A percentile compares a stretch with the other conserved stretches of the same genome.
These are phyloP conservation scores for Babylonia areolata DNA, from an alignment of 1,140 invertebrate species.

Conservation along the genomic window DNA sequence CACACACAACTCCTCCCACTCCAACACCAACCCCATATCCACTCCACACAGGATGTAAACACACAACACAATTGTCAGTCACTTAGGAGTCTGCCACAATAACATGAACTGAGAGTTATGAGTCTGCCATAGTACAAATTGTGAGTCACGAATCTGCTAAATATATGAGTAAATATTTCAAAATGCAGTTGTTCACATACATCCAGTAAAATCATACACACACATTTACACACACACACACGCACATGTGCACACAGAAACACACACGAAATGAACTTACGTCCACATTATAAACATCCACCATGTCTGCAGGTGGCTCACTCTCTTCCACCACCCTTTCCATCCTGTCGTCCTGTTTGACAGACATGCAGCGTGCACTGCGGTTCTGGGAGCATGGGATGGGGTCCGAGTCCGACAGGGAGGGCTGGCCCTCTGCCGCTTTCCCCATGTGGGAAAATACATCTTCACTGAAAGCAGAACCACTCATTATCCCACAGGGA, in stretches of 20 bases:
- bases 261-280: neutral
- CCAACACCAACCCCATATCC: no score
- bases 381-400: slow-evolving; percentile 30
- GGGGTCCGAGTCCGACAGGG: neutral
- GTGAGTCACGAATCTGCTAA: no score
- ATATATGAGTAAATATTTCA: no score
- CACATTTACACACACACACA: neutral
- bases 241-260: neutral
- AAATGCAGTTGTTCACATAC: no score
- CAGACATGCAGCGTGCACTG: neutral
- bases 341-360: neutral
- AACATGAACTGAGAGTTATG: no score
- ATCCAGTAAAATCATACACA: no score
- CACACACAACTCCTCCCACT: no score
- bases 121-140: no score
- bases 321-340: neutral
- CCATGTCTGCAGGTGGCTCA: neutral
- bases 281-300: slow-evolving; percentile 4
- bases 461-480: slow-evolving; percentile 23
- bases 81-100: slow-evolving; percentile 7
- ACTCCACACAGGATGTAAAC: no score
- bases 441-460: neutral
- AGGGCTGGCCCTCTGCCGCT: neutral
- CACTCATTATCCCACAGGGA: no score
- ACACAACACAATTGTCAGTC: no score